Evolutionary conservation across 2,797 vertebrate species (phyloP).

Genomic region (Halcyon smyrnensis): DNA sequence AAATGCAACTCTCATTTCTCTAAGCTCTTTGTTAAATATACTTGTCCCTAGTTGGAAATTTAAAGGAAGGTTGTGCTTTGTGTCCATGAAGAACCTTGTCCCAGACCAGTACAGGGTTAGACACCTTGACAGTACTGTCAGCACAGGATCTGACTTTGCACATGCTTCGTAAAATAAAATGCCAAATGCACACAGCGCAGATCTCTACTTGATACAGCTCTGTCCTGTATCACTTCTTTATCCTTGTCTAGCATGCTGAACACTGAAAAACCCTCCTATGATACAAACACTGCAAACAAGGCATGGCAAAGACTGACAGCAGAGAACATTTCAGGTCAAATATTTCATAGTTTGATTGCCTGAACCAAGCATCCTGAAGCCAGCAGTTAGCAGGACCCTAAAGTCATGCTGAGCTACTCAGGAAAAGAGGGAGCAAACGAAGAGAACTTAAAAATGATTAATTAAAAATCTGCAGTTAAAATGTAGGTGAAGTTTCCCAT

Average conservation of each 20-base stretch:
- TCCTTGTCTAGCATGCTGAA: neutral
- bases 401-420: neutral
- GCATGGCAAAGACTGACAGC: neutral
- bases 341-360: neutral
- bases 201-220: neutral
- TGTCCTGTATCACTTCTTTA: neutral
- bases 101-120: neutral
- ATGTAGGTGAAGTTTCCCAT: neutral
- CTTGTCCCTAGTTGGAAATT: neutral
- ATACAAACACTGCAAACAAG: neutral
- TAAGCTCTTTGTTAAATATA: neutral
- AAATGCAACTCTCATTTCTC: neutral
- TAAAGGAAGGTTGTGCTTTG: neutral
- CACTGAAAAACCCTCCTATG: neutral
- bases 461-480: neutral
- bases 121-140: neutral
- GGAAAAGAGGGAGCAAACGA: neutral
- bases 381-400: neutral
- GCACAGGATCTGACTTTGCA: neutral
- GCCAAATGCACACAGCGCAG: neutral
- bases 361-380: neutral
- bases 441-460: neutral
- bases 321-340: neutral
- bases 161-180: neutral
- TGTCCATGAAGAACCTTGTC: neutral